Base-by-base conservation (phyloP, 1,140 invertebrate genomes). In the Elymnias hypermnestra region DNA sequence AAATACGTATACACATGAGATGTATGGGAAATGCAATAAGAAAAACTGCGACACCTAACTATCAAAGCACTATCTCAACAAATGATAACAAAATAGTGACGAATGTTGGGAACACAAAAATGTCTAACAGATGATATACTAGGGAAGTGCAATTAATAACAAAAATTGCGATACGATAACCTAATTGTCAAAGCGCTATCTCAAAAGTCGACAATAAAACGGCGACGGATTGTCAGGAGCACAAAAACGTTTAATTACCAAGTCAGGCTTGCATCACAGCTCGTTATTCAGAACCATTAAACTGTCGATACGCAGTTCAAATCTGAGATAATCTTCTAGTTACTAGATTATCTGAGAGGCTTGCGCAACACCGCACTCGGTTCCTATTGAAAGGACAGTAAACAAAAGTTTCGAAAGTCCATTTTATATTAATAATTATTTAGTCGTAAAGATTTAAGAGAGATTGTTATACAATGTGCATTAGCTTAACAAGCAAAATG, bases 251-350 rank as follows among this genome's bases (percentile, higher is more conserved):
- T 13, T 36, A 36, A 36, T 36, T 36, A 36, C 33, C 12, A 19
- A 19, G 15, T 17, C 7, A 6, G 29, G 23, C 41, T 50, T 50
- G 40, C 47, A 23, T 22, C 47, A 15, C 13, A 6, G 28, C 40
- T 50, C 40, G 47, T 50, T 50, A 50, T 12, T 50, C 36, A 37
- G 39, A 29, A 38, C 47, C 39, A 42, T 50, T 50, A 50, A 50
- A 38, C 23, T 43, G 47, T 50, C 47, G 33, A 43, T 38, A 36
- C 35, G 15, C 23, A 45, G 33, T 38, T 25, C 29, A 31, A 43
- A 50, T 43, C 39, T 43, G 21, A 50, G 47, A 50, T 50, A 43
- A 50, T 50, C 47, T 50, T 43, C 33, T 31, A 50, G 25, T 23
- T 19, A 36, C 33, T 38, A 37, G 47, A 50, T 48, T 41, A 48